Conservation (phyloP, 2,113 vertebrate species). For the Bungarus multicinctus region DNA sequence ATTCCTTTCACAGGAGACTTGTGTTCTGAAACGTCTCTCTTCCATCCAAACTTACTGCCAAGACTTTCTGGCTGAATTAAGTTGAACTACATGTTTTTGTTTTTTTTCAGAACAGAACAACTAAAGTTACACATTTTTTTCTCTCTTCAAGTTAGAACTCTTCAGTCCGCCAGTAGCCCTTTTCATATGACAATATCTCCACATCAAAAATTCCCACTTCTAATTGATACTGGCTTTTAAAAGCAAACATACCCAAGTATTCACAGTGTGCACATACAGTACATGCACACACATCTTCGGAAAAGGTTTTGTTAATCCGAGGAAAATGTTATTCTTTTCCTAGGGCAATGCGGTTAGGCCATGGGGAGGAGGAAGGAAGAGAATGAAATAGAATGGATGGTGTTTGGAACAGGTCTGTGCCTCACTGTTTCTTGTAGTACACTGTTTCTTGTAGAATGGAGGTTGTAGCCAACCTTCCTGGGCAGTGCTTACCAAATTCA, state of each 20-base stretch:
- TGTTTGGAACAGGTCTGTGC: neutral
- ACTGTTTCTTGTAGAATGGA: neutral
- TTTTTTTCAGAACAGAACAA: neutral
- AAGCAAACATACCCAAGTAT: slow-evolving; percentile 27
- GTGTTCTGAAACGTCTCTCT: neutral
- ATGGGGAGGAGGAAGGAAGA: neutral
- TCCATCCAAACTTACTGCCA: neutral
- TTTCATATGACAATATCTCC: neutral
- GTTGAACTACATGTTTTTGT: neutral
- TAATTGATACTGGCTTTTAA: neutral
- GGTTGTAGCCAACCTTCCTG: neutral
- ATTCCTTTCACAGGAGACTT: neutral
- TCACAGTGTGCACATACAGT: neutral
- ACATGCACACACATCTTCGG: neutral
- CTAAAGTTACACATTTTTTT: neutral
- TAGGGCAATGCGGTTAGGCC: neutral
- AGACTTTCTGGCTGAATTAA: neutral
- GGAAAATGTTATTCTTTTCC: slow-evolving; percentile 13
- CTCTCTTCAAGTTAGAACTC: neutral
- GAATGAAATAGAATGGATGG: neutral
- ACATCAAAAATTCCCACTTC: neutral
- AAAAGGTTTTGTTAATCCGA: neutral
- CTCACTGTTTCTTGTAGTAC: neutral
- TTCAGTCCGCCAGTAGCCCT: neutral
- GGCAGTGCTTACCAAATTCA: neutral